Evolutionary conservation across 1,140 invertebrate species (phyloP), one percentile per base, ranked within the genome.

Genomic region (Drosophila navojoa): DNA sequence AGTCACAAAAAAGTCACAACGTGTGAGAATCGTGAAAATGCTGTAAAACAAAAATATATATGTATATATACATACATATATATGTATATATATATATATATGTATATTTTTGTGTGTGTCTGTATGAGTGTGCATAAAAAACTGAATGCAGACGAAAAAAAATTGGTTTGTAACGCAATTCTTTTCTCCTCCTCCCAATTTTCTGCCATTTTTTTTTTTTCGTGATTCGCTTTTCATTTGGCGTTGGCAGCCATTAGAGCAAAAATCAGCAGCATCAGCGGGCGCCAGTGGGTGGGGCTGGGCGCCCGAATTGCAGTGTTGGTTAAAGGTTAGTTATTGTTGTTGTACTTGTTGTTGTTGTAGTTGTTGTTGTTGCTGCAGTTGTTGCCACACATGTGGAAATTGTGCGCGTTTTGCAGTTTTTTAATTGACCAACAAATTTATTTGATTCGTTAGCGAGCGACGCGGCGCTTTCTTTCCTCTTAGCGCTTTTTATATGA

Each of bases 371-470:
- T 49, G 71, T 29, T 61, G 67, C 22, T 73, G 74, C 58, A 66
- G 71, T 66, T 79, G 77, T 68, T 81, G 78, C 80, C 73, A 77
- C 84, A 89, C 84, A 89, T 89, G 84, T 89, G 84, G 84, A 89
- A 89, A 89, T 89, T 89, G 73, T 89, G 84, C 84, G 84, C 84
- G 84, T 89, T 89, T 89, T 89, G 84, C 84, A 89, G 84, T 89
- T 89, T 89, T 89, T 89, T 89, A 89, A 89, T 89, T 89, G 84
- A 89, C 84, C 84, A 89, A 89, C 84, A 89, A 89, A 89, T 89
- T 89, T 89, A 89, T 89, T 89, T 89, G 84, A 89, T 89, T 89
- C 84, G 84, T 89, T 89, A 89, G 79, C 79, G 84, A 76, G 73
- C 84, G 79, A 76, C 81, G 75, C 78, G 74, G 74, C 71, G 70